Conservation (phyloP, 2,113 vertebrate species). For the Rhagologus leucostigma region DNA sequence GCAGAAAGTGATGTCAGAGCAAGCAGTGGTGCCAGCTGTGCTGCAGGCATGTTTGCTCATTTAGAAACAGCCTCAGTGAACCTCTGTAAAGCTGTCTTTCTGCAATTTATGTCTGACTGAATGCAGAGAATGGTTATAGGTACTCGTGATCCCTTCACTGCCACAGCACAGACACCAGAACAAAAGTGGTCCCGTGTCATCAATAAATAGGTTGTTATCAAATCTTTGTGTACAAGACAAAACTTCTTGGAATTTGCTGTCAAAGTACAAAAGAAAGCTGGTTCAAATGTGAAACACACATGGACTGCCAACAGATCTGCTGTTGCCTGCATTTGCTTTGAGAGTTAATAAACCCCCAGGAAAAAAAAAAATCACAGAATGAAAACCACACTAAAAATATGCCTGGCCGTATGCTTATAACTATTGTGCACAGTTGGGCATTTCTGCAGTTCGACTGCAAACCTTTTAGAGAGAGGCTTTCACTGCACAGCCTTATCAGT, state of each 20-base stretch:
- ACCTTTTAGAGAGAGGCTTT: neutral
- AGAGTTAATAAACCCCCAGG: neutral
- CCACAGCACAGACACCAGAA: neutral
- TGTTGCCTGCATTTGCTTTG: neutral
- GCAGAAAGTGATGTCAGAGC: neutral
- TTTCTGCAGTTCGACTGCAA: neutral
- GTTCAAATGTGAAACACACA: neutral
- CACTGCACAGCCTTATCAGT: neutral
- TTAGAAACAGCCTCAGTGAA: neutral
- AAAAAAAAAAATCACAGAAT: neutral
- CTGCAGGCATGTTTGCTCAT: neutral
- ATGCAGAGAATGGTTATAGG: neutral
- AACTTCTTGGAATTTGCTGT: slow-evolving; percentile 47
- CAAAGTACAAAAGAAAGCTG: slow-evolving; percentile 17
- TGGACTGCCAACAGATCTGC: neutral
- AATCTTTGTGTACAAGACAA: slow-evolving; percentile 10
- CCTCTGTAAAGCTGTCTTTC: slow-evolving; percentile 8
- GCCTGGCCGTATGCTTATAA: neutral
- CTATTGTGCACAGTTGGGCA: neutral
- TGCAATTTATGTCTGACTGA: slow-evolving; percentile 12
- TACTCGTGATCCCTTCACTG: neutral
- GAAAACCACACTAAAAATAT: neutral
- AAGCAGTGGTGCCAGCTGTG: slow-evolving; percentile 22
- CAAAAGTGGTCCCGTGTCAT: neutral
- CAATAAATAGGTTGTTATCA: neutral